A percentile compares a stretch with the other conserved stretches of the same genome.
Evolutionary conservation across 2,888 invertebrate genomes (phyloP).

Genomic region (Trachelus iudaicus): DNA sequence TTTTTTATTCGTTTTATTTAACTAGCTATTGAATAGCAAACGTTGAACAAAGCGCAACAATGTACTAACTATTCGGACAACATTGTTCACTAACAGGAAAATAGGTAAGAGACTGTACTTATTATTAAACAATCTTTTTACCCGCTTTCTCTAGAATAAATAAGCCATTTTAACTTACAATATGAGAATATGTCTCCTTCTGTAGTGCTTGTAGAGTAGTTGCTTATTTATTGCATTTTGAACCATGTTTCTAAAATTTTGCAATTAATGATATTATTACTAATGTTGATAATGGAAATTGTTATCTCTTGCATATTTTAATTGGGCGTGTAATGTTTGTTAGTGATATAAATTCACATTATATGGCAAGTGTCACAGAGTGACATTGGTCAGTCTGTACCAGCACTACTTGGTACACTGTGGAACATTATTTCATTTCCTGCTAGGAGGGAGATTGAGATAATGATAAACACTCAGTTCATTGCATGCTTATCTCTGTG

Average conservation of each 20-base stretch:
- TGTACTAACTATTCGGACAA: background rate
- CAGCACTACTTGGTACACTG: constrained; percentile 7
- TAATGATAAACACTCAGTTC: constrained; percentile 7
- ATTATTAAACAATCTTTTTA: background rate
- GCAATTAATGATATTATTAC: background rate
- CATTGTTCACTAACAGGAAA: background rate
- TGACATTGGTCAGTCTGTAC: constrained; percentile 17
- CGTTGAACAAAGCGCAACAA: background rate
- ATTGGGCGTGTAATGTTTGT: background rate
- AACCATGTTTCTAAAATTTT: background rate
- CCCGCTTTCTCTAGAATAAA: background rate
- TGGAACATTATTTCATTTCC: constrained; percentile 39
- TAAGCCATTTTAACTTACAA: constrained; percentile 6
- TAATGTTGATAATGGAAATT: background rate
- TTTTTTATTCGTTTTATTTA: constrained; percentile 14
- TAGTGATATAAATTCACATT: background rate
- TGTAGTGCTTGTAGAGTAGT: background rate
- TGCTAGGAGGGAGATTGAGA: constrained; percentile 26
- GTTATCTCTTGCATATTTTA: background rate
- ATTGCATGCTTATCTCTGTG: constrained; percentile 9
- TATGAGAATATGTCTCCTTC: background rate
- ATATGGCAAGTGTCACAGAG: constrained; percentile 7
- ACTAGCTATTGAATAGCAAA: background rate
- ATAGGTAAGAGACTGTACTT: background rate
- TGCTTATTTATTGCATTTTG: background rate